These are phyloP conservation scores for Colletes collaris DNA, from an alignment of 2,888 invertebrate species.

Conservation along the genomic window DNA sequence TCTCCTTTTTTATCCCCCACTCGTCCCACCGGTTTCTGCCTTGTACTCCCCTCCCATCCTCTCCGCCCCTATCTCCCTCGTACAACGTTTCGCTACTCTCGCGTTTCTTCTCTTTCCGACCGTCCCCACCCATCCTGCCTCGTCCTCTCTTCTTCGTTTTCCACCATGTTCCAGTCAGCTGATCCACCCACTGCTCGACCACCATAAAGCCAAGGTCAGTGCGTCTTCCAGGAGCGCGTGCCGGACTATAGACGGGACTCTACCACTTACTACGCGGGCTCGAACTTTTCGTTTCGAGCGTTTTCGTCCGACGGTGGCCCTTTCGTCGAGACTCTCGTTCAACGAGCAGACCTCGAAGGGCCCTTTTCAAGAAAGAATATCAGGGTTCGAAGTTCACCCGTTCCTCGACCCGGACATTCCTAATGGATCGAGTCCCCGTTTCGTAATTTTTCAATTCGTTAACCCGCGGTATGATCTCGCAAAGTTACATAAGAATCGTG, in stretches of 20 bases:
- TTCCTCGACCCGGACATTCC: not conserved
- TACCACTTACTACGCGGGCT: conserved; percentile 9
- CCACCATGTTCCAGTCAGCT: conserved; percentile 67
- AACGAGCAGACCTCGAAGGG: too few relatives aligned
- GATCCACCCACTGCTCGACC: conserved; percentile 55
- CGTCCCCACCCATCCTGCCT: conserved; percentile 2
- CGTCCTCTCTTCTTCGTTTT: conserved; percentile 2
- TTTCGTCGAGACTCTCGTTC: not conserved
- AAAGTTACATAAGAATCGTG: conserved; percentile 1
- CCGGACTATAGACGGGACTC: conserved; percentile 32
- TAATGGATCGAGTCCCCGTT: not conserved
- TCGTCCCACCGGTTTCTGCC: not conserved
- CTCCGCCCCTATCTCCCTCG: not conserved
- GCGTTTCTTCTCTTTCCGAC: conserved; percentile 2
- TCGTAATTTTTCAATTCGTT: conserved; percentile 12
- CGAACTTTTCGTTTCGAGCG: not conserved
- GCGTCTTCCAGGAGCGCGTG: conserved; percentile 41
- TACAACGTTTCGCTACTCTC: not conserved
- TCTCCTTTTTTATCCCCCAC: conserved; percentile 7
- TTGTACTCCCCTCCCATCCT: conserved; percentile 25
- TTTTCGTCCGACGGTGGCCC: too few relatives aligned
- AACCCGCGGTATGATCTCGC: not conserved
- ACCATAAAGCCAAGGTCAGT: conserved; percentile 70
- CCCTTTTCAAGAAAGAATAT: not conserved
- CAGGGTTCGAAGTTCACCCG: not conserved